Percentiles rank a stretch among this genome's conserved stretches.
Evolutionary conservation across 2,113 vertebrate species (phyloP).

Genomic region (Himantopus leucocephalus): DNA sequence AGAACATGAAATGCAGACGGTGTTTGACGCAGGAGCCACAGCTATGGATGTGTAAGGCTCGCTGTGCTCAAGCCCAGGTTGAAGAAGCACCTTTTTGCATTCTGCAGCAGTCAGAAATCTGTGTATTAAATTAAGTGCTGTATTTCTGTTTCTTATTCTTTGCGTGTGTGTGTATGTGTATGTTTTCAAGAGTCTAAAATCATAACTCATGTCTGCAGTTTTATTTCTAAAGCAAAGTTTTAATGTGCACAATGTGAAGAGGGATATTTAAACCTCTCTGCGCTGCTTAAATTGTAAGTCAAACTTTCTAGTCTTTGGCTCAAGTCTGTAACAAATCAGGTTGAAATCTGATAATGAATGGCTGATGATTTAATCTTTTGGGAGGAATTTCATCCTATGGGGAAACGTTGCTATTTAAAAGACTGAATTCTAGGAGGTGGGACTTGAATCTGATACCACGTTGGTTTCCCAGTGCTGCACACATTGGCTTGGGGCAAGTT

Average conservation of each 20-base stretch:
- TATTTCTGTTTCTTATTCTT: slow-evolving; percentile 2
- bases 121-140: not conserved
- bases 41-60: not conserved
- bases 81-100: not conserved
- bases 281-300: not conserved
- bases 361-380: slow-evolving; percentile 7
- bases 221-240: slow-evolving; percentile 23
- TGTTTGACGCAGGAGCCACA: not conserved
- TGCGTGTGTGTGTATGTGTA: not conserved
- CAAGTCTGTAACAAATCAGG: not conserved
- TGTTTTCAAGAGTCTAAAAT: not conserved
- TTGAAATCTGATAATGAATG: not conserved
- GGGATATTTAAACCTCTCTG: not conserved
- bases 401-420: not conserved
- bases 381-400: not conserved
- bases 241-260: not conserved
- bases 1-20: not conserved
- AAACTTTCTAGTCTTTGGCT: not conserved
- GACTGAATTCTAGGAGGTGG: not conserved
- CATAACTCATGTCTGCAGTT: slow-evolving; percentile 6
- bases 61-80: not conserved
- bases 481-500: not conserved
- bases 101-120: not conserved
- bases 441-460: not conserved
- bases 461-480: not conserved